phyloP scores from a whole-genome alignment of 2,797 vertebrate genomes.

The Carcharodon carcharias region DNA sequence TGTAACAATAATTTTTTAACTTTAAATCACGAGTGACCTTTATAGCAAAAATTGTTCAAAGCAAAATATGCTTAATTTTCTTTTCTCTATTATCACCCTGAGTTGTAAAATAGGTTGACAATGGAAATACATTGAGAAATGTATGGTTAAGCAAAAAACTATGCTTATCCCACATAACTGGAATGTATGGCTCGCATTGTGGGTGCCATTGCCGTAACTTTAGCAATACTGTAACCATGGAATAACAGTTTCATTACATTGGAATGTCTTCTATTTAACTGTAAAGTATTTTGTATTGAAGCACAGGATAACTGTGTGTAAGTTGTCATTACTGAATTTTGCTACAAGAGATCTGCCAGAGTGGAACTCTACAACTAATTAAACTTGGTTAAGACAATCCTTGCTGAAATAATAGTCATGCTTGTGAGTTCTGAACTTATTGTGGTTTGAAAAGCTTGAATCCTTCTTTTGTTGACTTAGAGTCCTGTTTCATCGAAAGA shows the following conservation, averaged over 20 bases:
- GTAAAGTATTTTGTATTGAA: neutral
- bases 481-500: neutral
- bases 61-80: neutral
- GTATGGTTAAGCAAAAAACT: neutral
- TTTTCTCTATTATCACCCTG: neutral
- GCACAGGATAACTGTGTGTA: neutral
- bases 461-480: neutral
- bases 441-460: neutral
- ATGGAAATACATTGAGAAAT: neutral
- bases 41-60: neutral
- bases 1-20: neutral
- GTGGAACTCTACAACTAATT: neutral
- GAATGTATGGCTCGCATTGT: neutral
- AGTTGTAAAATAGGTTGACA: neutral
- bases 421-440: neutral
- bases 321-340: slow-evolving; percentile 13
- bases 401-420: neutral
- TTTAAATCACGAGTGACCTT: neutral
- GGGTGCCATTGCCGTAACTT: neutral
- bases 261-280: slow-evolving; percentile 11
- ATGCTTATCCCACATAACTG: neutral
- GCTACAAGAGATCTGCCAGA: slow-evolving; percentile 1
- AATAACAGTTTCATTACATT: neutral
- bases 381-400: slow-evolving; percentile 14
- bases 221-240: neutral